Percentiles rank a stretch among this genome's conserved stretches.
Conservation (phyloP, 2,797 vertebrate genomes). For the Catamblyrhynchus diadema region DNA sequence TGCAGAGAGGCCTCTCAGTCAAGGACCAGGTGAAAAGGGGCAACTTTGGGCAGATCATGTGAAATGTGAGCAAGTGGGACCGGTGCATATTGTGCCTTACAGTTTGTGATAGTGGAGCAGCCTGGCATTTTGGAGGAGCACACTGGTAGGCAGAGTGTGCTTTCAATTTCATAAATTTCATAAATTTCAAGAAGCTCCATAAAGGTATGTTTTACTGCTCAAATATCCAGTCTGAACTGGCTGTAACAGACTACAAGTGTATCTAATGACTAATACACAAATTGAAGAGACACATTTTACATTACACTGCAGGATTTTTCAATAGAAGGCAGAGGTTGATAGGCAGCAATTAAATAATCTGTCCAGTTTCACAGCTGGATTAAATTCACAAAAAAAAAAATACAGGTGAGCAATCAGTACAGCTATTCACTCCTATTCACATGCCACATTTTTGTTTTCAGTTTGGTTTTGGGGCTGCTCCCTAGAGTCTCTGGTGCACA, state of each 20-base stretch:
- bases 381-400: background rate
- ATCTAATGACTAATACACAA: background rate
- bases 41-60: background rate
- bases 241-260: background rate
- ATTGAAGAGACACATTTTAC: background rate
- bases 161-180: background rate
- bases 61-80: background rate
- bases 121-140: background rate
- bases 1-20: background rate
- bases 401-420: background rate
- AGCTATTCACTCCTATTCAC: background rate
- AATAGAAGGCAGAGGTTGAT: background rate
- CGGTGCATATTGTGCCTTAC: rapidly evolving
- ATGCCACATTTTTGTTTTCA: background rate
- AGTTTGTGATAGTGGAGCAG: background rate
- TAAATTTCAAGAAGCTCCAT: background rate
- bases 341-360: background rate
- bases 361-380: background rate
- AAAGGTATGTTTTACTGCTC: background rate
- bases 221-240: background rate
- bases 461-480: background rate
- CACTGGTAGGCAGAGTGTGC: background rate
- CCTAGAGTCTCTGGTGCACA: background rate
- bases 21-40: background rate
- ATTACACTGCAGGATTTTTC: background rate